Conservation (phyloP, 2,888 invertebrate genomes). For the Chalcis sispes region DNA sequence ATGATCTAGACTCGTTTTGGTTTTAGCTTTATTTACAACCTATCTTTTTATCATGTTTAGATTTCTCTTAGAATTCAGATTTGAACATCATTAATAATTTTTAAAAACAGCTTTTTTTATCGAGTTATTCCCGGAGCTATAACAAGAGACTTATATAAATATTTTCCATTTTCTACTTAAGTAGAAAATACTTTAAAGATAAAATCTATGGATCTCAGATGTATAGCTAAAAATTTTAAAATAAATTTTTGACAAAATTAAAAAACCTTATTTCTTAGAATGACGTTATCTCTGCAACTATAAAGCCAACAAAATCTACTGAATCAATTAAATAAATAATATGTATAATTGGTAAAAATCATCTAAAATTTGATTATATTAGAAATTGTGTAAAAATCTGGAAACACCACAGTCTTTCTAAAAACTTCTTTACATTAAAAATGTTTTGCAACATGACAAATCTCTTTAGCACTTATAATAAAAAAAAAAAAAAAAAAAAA, state of each 20-base stretch:
- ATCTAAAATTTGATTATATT: slow-evolving; percentile 23
- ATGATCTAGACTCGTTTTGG: slow-evolving; percentile 54
- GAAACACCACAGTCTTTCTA: slow-evolving; percentile 39
- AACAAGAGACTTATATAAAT: slow-evolving; percentile 56
- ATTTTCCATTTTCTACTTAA: slow-evolving; percentile 50
- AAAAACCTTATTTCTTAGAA: slow-evolving; percentile 29
- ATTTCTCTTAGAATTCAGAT: slow-evolving; percentile 46
- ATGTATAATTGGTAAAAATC: slow-evolving; percentile 33
- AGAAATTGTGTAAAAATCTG: slow-evolving; percentile 42
- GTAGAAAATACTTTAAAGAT: slow-evolving; percentile 54
- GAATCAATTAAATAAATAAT: slow-evolving; percentile 6
- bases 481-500: slow-evolving; percentile 9
- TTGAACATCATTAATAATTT: slow-evolving; percentile 53
- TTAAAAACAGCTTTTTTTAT: slow-evolving; percentile 52
- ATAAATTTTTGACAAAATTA: slow-evolving; percentile 47
- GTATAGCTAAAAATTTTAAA: slow-evolving; percentile 45
- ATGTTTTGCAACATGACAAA: slow-evolving; percentile 47
- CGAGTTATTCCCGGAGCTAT: slow-evolving; percentile 57
- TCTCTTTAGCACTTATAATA: slow-evolving; percentile 40
- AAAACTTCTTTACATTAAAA: slow-evolving; percentile 47
- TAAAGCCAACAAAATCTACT: slow-evolving; percentile 5
- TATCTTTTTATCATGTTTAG: slow-evolving; percentile 42
- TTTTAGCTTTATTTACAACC: slow-evolving; percentile 58
- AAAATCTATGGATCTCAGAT: slow-evolving; percentile 46
- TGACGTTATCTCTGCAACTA: slow-evolving; percentile 33